Percentiles rank a stretch among this genome's conserved stretches.
Evolutionary conservation across 2,888 invertebrate genomes (phyloP).

Genomic region (Philhelius pedissequus): DNA sequence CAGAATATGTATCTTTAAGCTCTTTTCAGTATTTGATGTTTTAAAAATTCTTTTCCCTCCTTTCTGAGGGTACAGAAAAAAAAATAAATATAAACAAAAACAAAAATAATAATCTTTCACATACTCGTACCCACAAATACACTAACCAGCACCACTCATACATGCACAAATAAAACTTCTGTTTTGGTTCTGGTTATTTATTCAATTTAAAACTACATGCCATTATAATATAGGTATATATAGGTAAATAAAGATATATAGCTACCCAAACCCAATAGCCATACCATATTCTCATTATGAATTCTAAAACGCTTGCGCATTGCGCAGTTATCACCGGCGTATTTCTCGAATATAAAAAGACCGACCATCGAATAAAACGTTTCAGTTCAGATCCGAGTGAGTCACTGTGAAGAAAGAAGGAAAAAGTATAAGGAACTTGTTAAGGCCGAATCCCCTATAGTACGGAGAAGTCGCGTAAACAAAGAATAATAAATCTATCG

Average conservation of each 20-base stretch:
- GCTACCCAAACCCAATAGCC: constrained; percentile 21
- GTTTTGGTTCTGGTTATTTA: constrained; percentile 48
- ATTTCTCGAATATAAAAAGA: constrained; percentile 66
- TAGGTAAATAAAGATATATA: constrained; percentile 18
- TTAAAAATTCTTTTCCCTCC: constrained; percentile 35
- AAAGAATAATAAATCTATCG: not conserved
- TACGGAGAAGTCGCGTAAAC: constrained; percentile 59
- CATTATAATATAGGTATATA: not conserved
- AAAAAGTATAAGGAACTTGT: not conserved
- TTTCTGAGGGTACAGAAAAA: constrained; percentile 20
- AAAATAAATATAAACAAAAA: not conserved
- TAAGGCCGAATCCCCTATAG: constrained; percentile 39
- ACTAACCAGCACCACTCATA: too few relatives aligned
- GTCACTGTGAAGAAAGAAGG: constrained; percentile 65
- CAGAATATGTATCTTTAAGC: constrained; percentile 60
- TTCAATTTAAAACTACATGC: constrained; percentile 21
- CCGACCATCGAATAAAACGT: constrained; percentile 49
- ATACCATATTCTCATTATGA: constrained; percentile 48
- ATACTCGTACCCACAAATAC: not conserved
- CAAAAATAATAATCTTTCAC: constrained; percentile 10
- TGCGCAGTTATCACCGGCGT: constrained; percentile 69
- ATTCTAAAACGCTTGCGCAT: constrained; percentile 68
- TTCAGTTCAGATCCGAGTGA: constrained; percentile 68
- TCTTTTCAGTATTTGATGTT: constrained; percentile 29
- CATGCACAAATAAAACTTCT: constrained; percentile 17